Percentiles rank a stretch among this genome's conserved stretches.
Evolutionary conservation across 2,113 vertebrate genomes (phyloP).

Genomic region (Siniperca chuatsi): DNA sequence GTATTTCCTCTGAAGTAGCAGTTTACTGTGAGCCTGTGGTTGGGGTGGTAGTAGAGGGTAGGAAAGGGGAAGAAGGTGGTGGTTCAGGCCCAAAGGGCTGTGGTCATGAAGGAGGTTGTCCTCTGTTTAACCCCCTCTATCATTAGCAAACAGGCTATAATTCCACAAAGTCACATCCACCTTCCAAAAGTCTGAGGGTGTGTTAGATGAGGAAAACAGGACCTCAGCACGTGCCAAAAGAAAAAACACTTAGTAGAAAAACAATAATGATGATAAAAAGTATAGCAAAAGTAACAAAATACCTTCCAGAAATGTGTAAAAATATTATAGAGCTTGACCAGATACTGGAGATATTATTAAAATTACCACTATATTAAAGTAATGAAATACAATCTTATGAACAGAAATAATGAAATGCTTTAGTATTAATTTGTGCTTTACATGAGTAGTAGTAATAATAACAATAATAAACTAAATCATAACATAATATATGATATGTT

Average conservation of each 20-base stretch:
- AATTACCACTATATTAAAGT: not conserved
- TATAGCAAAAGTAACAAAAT: accelerated
- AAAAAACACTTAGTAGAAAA: not conserved
- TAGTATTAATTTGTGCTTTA: not conserved
- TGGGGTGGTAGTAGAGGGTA: not conserved
- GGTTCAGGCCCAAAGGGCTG: slow-evolving; percentile 9
- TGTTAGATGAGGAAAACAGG: slow-evolving; percentile 11
- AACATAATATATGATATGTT: not conserved
- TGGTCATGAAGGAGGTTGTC: slow-evolving; percentile 27
- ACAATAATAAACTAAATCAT: not conserved
- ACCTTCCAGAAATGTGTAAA: not conserved
- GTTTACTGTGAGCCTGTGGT: slow-evolving; percentile 69
- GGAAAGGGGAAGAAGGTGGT: not conserved
- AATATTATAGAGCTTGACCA: not conserved
- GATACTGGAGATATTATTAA: not conserved
- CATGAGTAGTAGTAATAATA: not conserved
- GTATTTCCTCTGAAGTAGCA: slow-evolving; percentile 76
- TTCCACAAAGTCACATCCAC: slow-evolving; percentile 67
- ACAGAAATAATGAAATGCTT: not conserved
- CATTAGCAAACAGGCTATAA: slow-evolving; percentile 22
- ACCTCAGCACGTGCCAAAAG: slow-evolving; percentile 14
- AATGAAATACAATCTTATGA: not conserved
- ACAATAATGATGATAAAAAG: not conserved
- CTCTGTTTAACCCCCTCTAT: slow-evolving; percentile 42
- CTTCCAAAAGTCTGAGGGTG: slow-evolving; percentile 40